These are phyloP conservation scores for Camponotus vicinus DNA, from an alignment of 1,140 invertebrate species.

Conservation along the genomic window DNA sequence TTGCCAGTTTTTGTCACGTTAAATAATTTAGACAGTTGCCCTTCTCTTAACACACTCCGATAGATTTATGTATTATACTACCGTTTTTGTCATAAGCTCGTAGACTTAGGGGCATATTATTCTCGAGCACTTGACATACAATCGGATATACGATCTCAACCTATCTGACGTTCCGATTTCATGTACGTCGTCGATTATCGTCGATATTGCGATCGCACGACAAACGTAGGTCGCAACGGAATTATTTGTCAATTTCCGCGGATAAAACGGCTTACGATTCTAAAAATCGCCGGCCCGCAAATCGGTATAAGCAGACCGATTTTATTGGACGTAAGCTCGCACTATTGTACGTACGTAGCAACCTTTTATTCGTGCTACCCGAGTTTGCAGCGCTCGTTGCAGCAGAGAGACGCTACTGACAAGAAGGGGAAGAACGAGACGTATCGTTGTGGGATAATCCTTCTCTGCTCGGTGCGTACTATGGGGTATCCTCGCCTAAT, in stretches of 20 bases:
- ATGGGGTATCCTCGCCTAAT: conserved; percentile 76
- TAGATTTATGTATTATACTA: conserved; percentile 31
- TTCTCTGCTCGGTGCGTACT: conserved; percentile 69
- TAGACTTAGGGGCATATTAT: neutral
- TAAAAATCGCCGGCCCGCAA: conserved; percentile 34
- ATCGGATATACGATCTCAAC: neutral
- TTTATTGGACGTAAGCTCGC: conserved; percentile 52
- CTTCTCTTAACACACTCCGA: neutral
- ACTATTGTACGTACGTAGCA: conserved; percentile 16
- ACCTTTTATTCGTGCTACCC: conserved; percentile 8
- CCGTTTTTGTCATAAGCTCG: conserved; percentile 5
- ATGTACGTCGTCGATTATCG: conserved; percentile 4
- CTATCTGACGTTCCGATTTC: neutral
- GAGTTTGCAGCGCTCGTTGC: conserved; percentile 22
- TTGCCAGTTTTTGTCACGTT: neutral
- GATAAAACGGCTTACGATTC: conserved; percentile 26
- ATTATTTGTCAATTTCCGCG: conserved; percentile 39
- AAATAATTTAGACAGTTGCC: neutral
- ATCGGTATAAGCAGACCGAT: conserved; percentile 53
- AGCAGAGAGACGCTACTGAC: conserved; percentile 25
- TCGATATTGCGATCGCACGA: conserved; percentile 12
- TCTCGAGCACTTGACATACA: neutral
- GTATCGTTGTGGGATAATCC: conserved; percentile 83
- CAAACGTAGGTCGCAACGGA: conserved; percentile 14
- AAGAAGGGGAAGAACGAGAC: conserved; percentile 70